These are phyloP conservation scores for Drosophila nigrodunni DNA, from an alignment of 1,140 invertebrate genomes.

Conservation along the genomic window DNA sequence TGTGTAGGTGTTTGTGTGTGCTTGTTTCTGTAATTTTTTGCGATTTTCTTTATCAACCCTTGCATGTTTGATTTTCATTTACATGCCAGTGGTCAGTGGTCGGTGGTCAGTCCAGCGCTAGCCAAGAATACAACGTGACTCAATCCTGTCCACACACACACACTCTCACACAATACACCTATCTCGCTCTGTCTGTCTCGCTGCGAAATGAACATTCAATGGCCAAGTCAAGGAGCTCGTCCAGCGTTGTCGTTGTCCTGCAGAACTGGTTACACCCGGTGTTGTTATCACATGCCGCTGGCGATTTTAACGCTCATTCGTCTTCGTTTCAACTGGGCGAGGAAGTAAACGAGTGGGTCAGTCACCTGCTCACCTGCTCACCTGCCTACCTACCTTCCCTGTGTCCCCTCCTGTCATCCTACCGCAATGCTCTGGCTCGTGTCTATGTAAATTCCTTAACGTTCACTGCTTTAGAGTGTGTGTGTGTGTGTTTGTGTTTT, in stretches of 20 bases:
- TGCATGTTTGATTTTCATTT: conserved; percentile 85
- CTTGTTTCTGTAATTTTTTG: conserved; percentile 53
- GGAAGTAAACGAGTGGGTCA: conserved; percentile 61
- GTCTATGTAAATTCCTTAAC: conserved; percentile 73
- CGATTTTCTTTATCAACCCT: conserved; percentile 84
- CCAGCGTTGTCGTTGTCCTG: conserved; percentile 30
- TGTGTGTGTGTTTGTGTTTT: conserved; percentile 65
- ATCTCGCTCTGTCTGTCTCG: not conserved
- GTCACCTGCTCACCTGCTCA: not conserved
- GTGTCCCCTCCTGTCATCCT: conserved; percentile 11
- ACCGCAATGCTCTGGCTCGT: conserved; percentile 47
- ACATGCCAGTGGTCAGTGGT: conserved; percentile 55
- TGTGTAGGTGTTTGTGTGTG: conserved; percentile 27
- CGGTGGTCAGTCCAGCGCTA: conserved; percentile 30
- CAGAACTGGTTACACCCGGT: conserved; percentile 35
- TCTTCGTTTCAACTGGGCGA: conserved; percentile 81
- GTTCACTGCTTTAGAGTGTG: conserved; percentile 3
- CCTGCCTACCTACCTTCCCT: not conserved
- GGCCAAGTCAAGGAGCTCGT: conserved; percentile 50
- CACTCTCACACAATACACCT: conserved; percentile 11
- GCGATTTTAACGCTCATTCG: conserved; percentile 82
- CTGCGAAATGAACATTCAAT: conserved; percentile 78
- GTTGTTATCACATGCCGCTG: conserved; percentile 80
- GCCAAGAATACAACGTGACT: conserved; percentile 82
- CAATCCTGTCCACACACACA: conserved; percentile 50